Conservation (phyloP, 1,140 invertebrate species). For the Cephus cinctus region DNA sequence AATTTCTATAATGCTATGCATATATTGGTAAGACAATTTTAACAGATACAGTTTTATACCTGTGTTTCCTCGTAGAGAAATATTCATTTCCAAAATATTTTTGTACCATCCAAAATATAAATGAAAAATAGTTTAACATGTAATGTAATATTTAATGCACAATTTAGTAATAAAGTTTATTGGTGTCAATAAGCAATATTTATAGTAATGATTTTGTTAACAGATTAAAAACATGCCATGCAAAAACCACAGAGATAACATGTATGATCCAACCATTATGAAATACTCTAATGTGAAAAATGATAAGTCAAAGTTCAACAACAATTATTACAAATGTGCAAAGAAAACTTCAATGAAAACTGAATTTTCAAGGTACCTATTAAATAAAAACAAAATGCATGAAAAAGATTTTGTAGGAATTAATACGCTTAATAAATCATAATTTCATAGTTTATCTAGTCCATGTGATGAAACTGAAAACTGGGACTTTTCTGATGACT, state of each 20-base stretch:
- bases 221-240: conserved; percentile 15
- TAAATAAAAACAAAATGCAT: conserved; percentile 3
- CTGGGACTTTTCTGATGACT: conserved; percentile 25
- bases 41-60: background rate
- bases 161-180: background rate
- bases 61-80: background rate
- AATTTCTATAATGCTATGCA: background rate
- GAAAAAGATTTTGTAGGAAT: conserved; percentile 12
- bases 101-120: background rate
- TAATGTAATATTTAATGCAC: background rate
- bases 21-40: background rate
- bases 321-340: too few species aligned
- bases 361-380: too few species aligned
- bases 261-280: too few species aligned
- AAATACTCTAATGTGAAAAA: too few species aligned
- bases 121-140: background rate
- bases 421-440: background rate
- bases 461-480: conserved; percentile 22
- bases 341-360: background rate
- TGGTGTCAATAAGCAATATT: background rate
- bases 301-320: too few species aligned
- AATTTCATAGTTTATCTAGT: background rate
- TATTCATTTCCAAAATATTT: background rate
- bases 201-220: background rate
- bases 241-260: conserved; percentile 10